Evolutionary conservation across 2,888 invertebrate genomes (phyloP).

Genomic region (Anoplius nigerrimus): DNA sequence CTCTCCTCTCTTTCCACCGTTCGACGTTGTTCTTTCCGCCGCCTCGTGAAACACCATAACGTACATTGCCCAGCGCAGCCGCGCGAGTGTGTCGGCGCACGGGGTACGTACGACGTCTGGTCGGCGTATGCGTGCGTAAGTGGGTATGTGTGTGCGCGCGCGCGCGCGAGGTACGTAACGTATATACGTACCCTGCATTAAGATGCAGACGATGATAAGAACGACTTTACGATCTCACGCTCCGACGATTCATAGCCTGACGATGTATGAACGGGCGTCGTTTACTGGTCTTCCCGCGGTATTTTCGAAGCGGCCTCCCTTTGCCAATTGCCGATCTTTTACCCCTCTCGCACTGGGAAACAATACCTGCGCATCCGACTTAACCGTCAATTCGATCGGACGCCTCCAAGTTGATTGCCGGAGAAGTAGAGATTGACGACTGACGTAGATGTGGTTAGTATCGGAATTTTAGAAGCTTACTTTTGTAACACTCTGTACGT

Average conservation of each 20-base stretch:
- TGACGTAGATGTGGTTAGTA: no score
- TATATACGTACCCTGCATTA: constrained; percentile 68
- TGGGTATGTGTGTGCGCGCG: constrained; percentile 50
- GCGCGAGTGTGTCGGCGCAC: constrained; percentile 2
- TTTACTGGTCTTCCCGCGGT: constrained; percentile 64
- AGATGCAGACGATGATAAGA: constrained; percentile 73
- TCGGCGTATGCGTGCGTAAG: background rate
- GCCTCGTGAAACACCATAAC: constrained; percentile 45
- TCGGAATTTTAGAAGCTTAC: no score
- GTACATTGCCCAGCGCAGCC: constrained; percentile 22
- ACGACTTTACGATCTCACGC: constrained; percentile 74
- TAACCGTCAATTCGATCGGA: no score
- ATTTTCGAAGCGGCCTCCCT: constrained; percentile 30
- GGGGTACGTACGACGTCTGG: background rate
- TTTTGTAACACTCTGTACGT: no score
- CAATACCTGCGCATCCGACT: no score
- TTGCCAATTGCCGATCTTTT: no score
- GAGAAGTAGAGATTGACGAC: no score
- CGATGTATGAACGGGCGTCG: constrained; percentile 68
- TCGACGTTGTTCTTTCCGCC: constrained; percentile 28
- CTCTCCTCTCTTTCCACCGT: constrained; percentile 36
- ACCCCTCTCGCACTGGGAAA: no score
- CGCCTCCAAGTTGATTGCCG: no score
- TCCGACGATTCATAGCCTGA: constrained; percentile 71
- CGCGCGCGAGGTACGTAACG: constrained; percentile 55